Base-by-base conservation (phyloP, 2,113 vertebrate genomes). In the Fukomys damarensis region DNA sequence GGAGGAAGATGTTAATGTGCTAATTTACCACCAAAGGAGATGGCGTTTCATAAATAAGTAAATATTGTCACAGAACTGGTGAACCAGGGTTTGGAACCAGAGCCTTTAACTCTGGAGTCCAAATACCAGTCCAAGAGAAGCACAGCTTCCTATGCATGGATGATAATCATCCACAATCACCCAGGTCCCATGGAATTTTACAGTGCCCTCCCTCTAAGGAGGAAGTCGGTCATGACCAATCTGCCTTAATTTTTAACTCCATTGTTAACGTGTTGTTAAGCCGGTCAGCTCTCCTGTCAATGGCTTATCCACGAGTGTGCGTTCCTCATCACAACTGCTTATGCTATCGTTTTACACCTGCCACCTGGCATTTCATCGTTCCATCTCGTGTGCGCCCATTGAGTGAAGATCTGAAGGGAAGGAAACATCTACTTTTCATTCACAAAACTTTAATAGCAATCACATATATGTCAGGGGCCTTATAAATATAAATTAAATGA, bases 101-200 rank as follows among this genome's bases (percentile, higher is more conserved):
- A 65, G 0, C n/a, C 22, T 86, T 72, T 43, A 46, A 63, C 28
- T 43, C 8, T 26, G 86, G 41, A 43, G 11, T 16, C 17, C 66
- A 38, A 90, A 46, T 3, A 65, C 22, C 72, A 38, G 41, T 46
- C 20, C 56, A 82, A 74, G 38, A 52, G 35, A 84, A 61, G n/a
- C 82, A 19, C 11, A 65, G 59, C 14, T 3, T 66, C 14, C 20
- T 10, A 22, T 77, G 32, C 32, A 65, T 17, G 89, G 63, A 90
- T 54, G 65, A 43, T n/a, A 90, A 89, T 95, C 74, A 87, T n/a
- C 58, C 52, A 3, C 43, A 91, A 91, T 90, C 54, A 88, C 46
- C 46, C 14, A 68, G 19, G 10, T 86, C 52, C 70, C 81, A 24
- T 70, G 32, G 58, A 87, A 9, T 58, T n/a, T 76, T 11, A 70